Evolutionary conservation across 2,888 invertebrate species (phyloP).

Genomic region (Steinernema scapterisci): DNA sequence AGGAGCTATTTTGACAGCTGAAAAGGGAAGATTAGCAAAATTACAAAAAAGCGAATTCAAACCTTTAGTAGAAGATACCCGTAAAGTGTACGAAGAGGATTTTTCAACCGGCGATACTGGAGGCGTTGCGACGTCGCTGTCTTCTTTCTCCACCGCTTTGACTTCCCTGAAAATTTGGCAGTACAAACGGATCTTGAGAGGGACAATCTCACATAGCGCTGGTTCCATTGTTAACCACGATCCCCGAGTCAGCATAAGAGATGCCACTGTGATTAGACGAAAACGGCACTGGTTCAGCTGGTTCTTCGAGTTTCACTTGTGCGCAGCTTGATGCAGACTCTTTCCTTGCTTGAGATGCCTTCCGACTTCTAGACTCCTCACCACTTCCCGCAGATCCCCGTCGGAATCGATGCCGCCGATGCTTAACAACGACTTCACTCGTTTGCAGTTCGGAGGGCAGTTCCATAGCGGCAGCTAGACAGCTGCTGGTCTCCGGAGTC

Average conservation of each 20-base stretch:
- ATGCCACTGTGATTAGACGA: neutral
- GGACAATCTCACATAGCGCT: neutral
- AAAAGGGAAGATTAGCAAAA: constrained; percentile 12
- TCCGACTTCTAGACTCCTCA: neutral
- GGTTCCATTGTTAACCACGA: neutral
- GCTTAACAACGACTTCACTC: constrained; percentile 8
- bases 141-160: neutral
- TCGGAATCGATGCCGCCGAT: constrained; percentile 19
- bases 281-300: neutral
- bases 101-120: neutral
- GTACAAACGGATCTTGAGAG: no score
- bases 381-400: neutral
- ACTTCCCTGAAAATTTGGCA: no score
- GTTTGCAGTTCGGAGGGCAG: constrained; percentile 1
- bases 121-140: neutral
- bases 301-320: no score
- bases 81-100: neutral
- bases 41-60: neutral
- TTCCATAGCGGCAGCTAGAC: neutral
- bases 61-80: neutral
- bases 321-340: no score
- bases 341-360: neutral
- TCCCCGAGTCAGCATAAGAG: constrained; percentile 12
- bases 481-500: constrained; percentile 38
- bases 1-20: constrained; percentile 2